phyloP scores from a whole-genome alignment of 2,888 invertebrate species.

The Zele albiditarsus region DNA sequence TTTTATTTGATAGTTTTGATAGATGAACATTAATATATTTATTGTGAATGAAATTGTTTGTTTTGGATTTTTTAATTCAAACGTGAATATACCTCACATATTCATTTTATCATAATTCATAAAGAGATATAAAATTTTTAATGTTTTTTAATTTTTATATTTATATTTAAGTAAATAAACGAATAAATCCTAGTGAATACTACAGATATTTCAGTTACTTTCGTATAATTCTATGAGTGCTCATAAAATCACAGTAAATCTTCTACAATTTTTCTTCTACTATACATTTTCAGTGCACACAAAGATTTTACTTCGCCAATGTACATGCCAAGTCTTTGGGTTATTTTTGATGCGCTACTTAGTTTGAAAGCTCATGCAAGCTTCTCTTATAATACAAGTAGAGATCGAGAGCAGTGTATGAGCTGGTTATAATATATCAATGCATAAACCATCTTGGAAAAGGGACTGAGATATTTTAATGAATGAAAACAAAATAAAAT shows the following conservation, averaged over 20 bases:
- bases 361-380: conserved; percentile 8
- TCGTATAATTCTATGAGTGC: background rate
- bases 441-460: background rate
- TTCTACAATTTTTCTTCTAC: background rate
- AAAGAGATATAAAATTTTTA: no score
- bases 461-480: background rate
- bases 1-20: background rate
- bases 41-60: no score
- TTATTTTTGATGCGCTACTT: conserved; percentile 16
- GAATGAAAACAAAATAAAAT: background rate
- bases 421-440: background rate
- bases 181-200: no score
- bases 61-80: no score
- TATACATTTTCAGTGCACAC: background rate
- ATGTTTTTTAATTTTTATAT: no score
- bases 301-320: background rate
- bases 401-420: background rate
- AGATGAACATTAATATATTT: no score
- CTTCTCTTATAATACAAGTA: background rate
- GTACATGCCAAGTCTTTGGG: background rate
- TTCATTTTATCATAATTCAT: no score
- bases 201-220: background rate
- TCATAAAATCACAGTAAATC: background rate
- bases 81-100: no score
- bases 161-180: no score